phyloP scores from a whole-genome alignment of 1,140 invertebrate species.

The Drosophila chauvacae region DNA sequence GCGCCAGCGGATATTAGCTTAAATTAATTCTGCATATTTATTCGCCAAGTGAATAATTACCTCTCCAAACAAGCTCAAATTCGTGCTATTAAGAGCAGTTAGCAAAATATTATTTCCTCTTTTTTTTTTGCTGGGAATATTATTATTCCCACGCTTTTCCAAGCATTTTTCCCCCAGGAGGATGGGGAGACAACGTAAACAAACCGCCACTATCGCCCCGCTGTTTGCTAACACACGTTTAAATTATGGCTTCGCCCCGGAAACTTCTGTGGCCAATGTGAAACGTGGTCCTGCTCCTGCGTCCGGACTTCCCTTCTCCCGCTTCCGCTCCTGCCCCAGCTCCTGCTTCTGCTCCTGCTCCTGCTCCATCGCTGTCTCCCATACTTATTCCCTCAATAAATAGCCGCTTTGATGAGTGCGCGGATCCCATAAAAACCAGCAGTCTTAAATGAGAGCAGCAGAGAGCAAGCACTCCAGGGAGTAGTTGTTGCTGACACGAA shows the following conservation, averaged over 20 bases:
- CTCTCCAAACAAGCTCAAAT: conserved; percentile 12
- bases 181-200: conserved; percentile 16
- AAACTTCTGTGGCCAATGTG: conserved; percentile 21
- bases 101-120: conserved; percentile 16
- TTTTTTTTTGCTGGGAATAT: background rate
- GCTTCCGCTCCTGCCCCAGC: background rate
- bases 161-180: background rate
- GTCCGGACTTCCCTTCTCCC: background rate
- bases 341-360: background rate
- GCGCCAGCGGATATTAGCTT: conserved; percentile 4
- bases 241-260: conserved; percentile 20
- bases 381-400: conserved; percentile 15
- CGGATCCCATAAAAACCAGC: conserved; percentile 20
- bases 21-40: conserved; percentile 14
- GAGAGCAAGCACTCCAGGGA: conserved; percentile 19
- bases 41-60: conserved; percentile 21
- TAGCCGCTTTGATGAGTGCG: conserved; percentile 22
- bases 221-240: conserved; percentile 21
- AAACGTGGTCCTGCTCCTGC: conserved; percentile 13
- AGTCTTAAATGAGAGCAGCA: conserved; percentile 19
- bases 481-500: conserved; percentile 17
- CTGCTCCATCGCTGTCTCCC: background rate
- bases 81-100: conserved; percentile 20
- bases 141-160: conserved; percentile 14
- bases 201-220: conserved; percentile 17